Evolutionary conservation across 2,113 vertebrate species (phyloP), one percentile per base, ranked within the genome.

Genomic region (Columba janthina): DNA sequence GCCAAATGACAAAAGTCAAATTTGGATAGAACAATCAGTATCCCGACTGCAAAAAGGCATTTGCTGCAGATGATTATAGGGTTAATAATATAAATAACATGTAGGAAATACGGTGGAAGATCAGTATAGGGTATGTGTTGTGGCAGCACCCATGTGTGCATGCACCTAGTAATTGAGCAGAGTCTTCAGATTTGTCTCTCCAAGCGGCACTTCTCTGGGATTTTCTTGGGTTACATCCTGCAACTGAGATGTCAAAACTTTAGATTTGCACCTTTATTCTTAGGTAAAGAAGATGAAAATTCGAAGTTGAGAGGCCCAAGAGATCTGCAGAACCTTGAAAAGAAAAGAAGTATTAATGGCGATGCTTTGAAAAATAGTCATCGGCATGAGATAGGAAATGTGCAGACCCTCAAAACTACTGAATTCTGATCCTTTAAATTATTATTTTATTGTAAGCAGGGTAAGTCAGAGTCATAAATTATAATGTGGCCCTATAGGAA

Each of bases 361-460:
- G 44, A 85, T 34, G 36, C 21, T 90, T 90, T 90, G 70, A 53
- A 50, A 77, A 62, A 51, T 67, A 76, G 40, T 66, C 16, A 5
- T 54, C 9, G 2, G 40, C 50, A 24, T 26, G 36, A 88, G 65
- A 56, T 1, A 51, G 20, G 46, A 88, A 61, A 69, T 3, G 25
- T 29, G 42, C 17, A 66, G 36, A 25, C 31, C 44, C 66, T 87
- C 9, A 17, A 25, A 51, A 13, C 75, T 82, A 88, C 54, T 76
- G 78, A 76, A 83, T 93, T 89, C 79, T 90, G 92, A 90, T 81
- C 61, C 61, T 42, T 76, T 58, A 51, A 73, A 85, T 92, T 70
- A 69, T 36, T 60, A 67, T 85, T 88, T 83, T 34, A 26, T 34
- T 20, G 10, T 90, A 93, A 77, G 83, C 31, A 64, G 40, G 73